Base-by-base conservation (phyloP, 1,140 invertebrate species). In the Diabrotica virgifera region DNA sequence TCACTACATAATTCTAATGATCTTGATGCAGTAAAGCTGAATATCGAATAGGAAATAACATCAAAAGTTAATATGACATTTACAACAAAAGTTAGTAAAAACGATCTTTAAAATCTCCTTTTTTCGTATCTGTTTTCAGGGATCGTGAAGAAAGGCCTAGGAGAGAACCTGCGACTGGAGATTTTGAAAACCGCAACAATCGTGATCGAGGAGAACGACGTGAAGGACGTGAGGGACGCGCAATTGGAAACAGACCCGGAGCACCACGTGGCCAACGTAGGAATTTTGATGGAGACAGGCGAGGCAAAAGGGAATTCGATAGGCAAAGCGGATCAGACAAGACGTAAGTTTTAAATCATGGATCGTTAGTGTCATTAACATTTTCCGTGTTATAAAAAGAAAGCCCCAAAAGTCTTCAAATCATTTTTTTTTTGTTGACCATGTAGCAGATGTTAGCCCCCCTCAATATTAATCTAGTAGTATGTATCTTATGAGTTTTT, bases 301-400 rank as follows among this genome's bases (percentile, higher is more conserved):
- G 90, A 69, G 88, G 90, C 51, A 95, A 95, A 81, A 86, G 94
- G 46, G 95, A 97, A 82, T 97, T 93, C 80, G 95, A 97, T 81
- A 87, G 95, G 67, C 93, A 96, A 80, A 96, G 94, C 75, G 95
- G 95, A 69, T 95, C 92, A 61, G 94, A 97, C 77, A 95, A 92
- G 84, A 96, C 93, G 89, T 91, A 84, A 81, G 84, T 82, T 46
- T 46, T 46, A 46, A 46, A 10, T 46, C 24, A 24, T 24, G 4
- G 24, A 24, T 24, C 24, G 1, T 24, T 24, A 24, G 24, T 24
- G 4, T 4, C 24, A 24, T 24, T 24, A 24, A 2, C 24, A 24
- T 24, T 4, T 24, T 2, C 4, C 24, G 4, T 24, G 24, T 24
- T 24, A 24, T n/a, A 24, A 24, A 24, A 24, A 24, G 24, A 24